phyloP scores from a whole-genome alignment of 2,797 vertebrate genomes.

The Leptatherina wallacei region DNA sequence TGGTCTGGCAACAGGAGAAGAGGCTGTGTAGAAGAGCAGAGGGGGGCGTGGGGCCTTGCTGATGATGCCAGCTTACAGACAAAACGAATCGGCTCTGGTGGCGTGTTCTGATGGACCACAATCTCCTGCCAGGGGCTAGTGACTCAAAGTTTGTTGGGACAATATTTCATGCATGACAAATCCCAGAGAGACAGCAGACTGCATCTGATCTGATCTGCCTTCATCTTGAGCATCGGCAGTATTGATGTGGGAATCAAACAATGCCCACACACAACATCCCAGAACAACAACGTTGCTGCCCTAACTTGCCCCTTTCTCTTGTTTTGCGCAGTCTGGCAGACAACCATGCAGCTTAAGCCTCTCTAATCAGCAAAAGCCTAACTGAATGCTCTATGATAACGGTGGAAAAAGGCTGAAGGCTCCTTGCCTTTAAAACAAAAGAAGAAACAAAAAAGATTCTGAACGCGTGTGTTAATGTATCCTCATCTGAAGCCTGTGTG shows the following conservation, averaged over 20 bases:
- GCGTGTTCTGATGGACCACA: background rate
- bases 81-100: background rate
- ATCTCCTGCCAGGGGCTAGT: background rate
- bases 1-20: background rate
- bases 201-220: background rate
- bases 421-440: conserved; percentile 9
- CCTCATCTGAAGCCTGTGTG: conserved; percentile 3
- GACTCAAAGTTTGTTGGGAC: background rate
- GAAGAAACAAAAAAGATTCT: background rate
- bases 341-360: conserved; percentile 62
- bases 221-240: background rate
- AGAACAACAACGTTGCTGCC: conserved; percentile 69
- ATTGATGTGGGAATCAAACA: conserved; percentile 53
- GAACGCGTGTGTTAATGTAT: conserved; percentile 1
- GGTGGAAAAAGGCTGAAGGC: conserved; percentile 45
- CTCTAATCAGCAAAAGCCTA: conserved; percentile 57
- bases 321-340: conserved; percentile 64
- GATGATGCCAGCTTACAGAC: background rate
- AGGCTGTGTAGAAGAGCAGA: too few relatives aligned
- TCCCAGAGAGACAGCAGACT: background rate
- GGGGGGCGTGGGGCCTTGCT: background rate
- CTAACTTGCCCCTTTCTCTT: conserved; percentile 72
- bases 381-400: conserved; percentile 42
- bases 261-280: conserved; percentile 44
- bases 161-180: background rate